phyloP scores from a whole-genome alignment of 2,797 vertebrate species.

The Pelochelys cantorii region DNA sequence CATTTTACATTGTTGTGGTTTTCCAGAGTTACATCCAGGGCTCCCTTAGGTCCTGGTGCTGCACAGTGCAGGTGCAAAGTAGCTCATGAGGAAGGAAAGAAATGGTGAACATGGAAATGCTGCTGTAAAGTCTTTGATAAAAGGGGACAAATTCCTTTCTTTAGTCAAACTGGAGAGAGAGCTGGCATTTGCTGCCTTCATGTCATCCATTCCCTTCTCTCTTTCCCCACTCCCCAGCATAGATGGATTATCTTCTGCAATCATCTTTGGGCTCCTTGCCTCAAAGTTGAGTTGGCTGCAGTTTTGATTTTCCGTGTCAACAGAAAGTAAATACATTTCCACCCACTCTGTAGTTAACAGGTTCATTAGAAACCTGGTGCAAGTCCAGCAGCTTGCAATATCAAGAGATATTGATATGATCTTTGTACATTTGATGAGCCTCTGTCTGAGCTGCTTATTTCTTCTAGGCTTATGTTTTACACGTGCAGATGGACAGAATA shows the following conservation, averaged over 20 bases:
- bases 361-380: not conserved
- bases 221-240: not conserved
- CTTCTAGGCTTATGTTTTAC: not conserved
- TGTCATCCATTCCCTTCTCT: not conserved
- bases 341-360: not conserved
- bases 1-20: conserved; percentile 1
- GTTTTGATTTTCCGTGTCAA: not conserved
- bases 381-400: not conserved
- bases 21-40: not conserved
- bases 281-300: not conserved
- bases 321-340: conserved; percentile 4
- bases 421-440: not conserved
- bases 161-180: not conserved
- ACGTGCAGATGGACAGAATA: not conserved
- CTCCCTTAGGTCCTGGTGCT: not conserved
- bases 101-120: not conserved
- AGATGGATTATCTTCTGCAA: not conserved
- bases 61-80: not conserved
- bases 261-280: not conserved
- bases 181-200: not conserved
- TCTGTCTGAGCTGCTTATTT: accelerated
- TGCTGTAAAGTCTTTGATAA: not conserved
- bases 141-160: not conserved
- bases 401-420: not conserved
- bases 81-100: not conserved